Evolutionary conservation across 2,888 invertebrate genomes (phyloP), one percentile per base, ranked within the genome.

Genomic region (Temnothorax ravouxi): DNA sequence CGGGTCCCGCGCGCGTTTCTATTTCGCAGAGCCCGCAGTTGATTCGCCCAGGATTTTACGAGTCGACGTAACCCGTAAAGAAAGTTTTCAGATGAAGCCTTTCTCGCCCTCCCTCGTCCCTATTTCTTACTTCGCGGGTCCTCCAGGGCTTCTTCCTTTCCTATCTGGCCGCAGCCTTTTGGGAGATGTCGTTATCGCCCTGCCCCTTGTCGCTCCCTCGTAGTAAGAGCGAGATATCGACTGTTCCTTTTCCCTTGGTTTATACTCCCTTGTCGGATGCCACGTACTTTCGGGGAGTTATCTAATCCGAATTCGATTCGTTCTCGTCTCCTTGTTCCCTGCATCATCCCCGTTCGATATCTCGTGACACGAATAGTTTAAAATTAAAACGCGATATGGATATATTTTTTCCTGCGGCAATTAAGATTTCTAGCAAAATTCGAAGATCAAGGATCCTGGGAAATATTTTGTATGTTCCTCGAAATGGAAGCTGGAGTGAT

Each of bases 1-100:
- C 29, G 34, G 77, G 64, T 71, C 81, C 74, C 69, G 67, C 79
- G 80, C 84, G 84, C 82, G 76, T 74, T n/a, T n/a, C 84, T 82
- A 85, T 86, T 82, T 84, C 84, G 67, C 77, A 75, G 82, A 74
- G 72, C 69, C 83, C 86, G 54, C 80, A 69, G 75, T 88, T 64
- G 88, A 90, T 90, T 88, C 85, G 82, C 81, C 38, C 69, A 76
- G 84, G 72, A 88, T 86, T 90, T 89, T 86, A 87, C 88, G 90
- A 89, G 86, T 81, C 82, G 82, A 74, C 84, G 85, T 88, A 86
- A 64, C 47, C 83, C 81, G 72, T 90, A 90, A 90, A 88, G 87
- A 90, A 89, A 90, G 80, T 90, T 90, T 88, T 88, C 86, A 77
- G 85, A 88, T 88, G 59, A 84, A 86, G 74, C 29, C 79, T 59